A percentile compares a stretch with the other conserved stretches of the same genome.
phyloP scores from a whole-genome alignment of 2,888 invertebrate species.

The Drosophila lacicola region DNA sequence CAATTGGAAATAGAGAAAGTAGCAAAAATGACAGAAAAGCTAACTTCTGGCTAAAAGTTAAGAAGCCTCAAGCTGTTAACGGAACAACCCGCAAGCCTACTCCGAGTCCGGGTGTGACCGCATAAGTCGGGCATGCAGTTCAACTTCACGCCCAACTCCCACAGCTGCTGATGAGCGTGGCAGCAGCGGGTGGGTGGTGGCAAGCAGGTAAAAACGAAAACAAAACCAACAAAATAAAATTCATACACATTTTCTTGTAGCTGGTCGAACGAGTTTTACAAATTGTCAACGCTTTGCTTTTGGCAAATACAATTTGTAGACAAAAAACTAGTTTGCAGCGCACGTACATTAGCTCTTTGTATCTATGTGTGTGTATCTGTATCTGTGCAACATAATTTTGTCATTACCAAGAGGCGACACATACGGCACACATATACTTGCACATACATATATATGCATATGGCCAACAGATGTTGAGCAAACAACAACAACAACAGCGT shows the following conservation, averaged over 20 bases:
- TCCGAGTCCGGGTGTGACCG: constrained; percentile 12
- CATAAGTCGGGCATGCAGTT: constrained; percentile 29
- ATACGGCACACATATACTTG: constrained; percentile 19
- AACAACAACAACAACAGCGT: constrained; percentile 49
- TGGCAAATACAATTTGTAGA: constrained; percentile 68
- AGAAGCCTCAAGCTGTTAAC: constrained; percentile 65
- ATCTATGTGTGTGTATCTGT: constrained; percentile 50
- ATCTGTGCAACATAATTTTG: constrained; percentile 77
- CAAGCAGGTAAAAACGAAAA: constrained; percentile 28
- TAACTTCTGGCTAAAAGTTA: constrained; percentile 66
- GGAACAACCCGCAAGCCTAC: constrained; percentile 27
- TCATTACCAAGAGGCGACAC: constrained; percentile 62
- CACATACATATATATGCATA: constrained; percentile 52
- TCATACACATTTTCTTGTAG: constrained; percentile 40
- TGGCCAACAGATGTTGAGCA: constrained; percentile 74
- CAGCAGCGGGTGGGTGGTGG: constrained; percentile 29
- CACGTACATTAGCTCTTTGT: constrained; percentile 35
- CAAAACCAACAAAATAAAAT: constrained; percentile 9
- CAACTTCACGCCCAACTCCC: constrained; percentile 22
- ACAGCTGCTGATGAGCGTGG: constrained; percentile 41
- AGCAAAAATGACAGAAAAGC: constrained; percentile 51
- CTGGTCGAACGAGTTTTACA: constrained; percentile 75
- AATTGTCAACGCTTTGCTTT: constrained; percentile 77
- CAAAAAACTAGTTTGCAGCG: constrained; percentile 59
- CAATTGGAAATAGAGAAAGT: constrained; percentile 78